These are phyloP conservation scores for Monochamus alternatus DNA, from an alignment of 2,888 invertebrate species.

Conservation along the genomic window DNA sequence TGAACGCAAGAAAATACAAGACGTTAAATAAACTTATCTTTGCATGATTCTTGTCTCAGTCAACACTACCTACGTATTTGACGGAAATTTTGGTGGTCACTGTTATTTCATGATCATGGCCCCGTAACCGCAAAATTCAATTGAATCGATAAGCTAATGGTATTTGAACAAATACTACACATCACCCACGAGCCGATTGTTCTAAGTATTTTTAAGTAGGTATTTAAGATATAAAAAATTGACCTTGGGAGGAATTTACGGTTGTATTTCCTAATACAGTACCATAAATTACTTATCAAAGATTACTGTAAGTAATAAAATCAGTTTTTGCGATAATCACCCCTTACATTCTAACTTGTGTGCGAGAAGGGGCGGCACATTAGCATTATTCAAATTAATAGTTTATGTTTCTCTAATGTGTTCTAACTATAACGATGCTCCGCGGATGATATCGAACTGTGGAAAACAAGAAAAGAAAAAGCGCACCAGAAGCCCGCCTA, in stretches of 20 bases:
- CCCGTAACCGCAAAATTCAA: not conserved
- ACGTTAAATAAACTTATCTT: too few relatives aligned
- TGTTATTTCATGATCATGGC: not conserved
- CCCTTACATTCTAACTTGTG: too few relatives aligned
- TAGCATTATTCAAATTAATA: too few relatives aligned
- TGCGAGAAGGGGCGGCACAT: too few relatives aligned
- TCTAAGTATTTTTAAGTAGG: not conserved
- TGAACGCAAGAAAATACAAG: too few relatives aligned
- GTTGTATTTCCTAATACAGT: not conserved
- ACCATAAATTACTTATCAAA: not conserved
- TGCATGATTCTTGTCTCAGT: too few relatives aligned
- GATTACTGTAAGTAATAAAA: too few relatives aligned
- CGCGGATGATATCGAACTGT: not conserved
- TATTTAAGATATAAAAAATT: slow-evolving; percentile 4
- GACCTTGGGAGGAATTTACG: not conserved
- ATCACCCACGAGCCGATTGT: not conserved
- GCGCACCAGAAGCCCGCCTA: not conserved
- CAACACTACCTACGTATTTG: too few relatives aligned
- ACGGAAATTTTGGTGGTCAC: too few relatives aligned
- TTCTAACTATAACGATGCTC: too few relatives aligned
- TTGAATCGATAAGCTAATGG: not conserved
- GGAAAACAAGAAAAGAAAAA: not conserved
- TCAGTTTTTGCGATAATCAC: too few relatives aligned
- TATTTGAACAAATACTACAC: not conserved
- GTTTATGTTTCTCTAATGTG: too few relatives aligned